A percentile compares a stretch with the other conserved stretches of the same genome.
Conservation (phyloP, 2,888 invertebrate species). For the Eilema sororculum region DNA sequence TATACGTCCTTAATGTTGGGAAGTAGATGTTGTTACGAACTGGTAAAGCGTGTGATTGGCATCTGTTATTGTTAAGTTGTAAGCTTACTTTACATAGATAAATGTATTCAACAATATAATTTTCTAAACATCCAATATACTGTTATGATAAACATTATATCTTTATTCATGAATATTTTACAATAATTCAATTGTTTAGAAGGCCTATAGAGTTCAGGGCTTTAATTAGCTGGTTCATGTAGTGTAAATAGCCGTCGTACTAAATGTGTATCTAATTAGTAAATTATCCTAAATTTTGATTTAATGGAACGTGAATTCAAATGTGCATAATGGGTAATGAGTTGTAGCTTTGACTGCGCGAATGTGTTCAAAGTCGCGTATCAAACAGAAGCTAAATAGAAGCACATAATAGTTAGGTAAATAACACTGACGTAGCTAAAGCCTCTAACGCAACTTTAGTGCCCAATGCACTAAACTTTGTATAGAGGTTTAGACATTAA, state of each 20-base stretch:
- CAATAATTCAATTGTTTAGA: conserved; percentile 16
- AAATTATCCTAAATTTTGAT: not conserved
- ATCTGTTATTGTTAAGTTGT: not conserved
- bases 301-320: no score
- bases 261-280: not conserved
- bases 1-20: not conserved
- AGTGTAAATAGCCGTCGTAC: conserved; percentile 18
- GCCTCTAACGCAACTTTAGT: no score
- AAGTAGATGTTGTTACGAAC: not conserved
- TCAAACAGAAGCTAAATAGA: no score
- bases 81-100: not conserved
- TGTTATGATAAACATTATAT: conserved; percentile 10
- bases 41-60: not conserved
- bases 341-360: no score
- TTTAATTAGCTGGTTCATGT: conserved; percentile 36
- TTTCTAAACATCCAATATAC: conserved; percentile 19
- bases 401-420: no score
- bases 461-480: no score
- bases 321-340: no score
- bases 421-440: no score
- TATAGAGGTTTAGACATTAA: no score
- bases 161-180: conserved; percentile 45
- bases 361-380: no score
- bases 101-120: not conserved
- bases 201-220: conserved; percentile 25